A percentile compares a stretch with the other conserved stretches of the same genome.
These are phyloP conservation scores for Amphipoea oculea DNA, from an alignment of 2,888 invertebrate species.

Conservation along the genomic window DNA sequence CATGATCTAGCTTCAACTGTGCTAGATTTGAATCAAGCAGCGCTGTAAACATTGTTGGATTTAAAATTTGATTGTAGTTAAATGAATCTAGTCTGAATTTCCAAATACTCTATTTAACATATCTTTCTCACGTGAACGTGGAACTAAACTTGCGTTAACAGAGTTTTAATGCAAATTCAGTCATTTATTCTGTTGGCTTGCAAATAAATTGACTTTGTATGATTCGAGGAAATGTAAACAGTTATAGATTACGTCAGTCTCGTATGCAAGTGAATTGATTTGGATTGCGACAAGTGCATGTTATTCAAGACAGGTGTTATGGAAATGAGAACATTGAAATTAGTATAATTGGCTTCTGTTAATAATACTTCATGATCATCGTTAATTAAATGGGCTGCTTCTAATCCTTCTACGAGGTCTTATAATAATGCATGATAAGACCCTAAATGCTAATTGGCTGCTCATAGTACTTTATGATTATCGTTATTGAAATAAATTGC, in stretches of 20 bases:
- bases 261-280: conserved; percentile 32
- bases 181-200: conserved; percentile 58
- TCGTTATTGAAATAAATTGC: background rate
- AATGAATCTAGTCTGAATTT: conserved; percentile 55
- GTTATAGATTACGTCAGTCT: conserved; percentile 45
- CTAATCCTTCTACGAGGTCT: background rate
- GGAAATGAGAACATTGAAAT: conserved; percentile 6
- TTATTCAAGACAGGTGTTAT: conserved; percentile 17
- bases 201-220: conserved; percentile 57
- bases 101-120: conserved; percentile 61
- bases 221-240: conserved; percentile 51
- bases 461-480: no score
- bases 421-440: background rate
- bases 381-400: background rate
- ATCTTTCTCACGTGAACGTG: conserved; percentile 63
- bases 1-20: background rate
- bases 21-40: conserved; percentile 21
- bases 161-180: conserved; percentile 59
- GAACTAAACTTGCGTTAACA: conserved; percentile 36
- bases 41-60: conserved; percentile 31
- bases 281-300: conserved; percentile 22
- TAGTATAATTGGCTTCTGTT: conserved; percentile 1
- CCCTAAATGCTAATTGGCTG: background rate
- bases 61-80: conserved; percentile 41
- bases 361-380: background rate